Evolutionary conservation across 2,888 invertebrate genomes (phyloP).

Genomic region (Troglohyphantes excavatus): DNA sequence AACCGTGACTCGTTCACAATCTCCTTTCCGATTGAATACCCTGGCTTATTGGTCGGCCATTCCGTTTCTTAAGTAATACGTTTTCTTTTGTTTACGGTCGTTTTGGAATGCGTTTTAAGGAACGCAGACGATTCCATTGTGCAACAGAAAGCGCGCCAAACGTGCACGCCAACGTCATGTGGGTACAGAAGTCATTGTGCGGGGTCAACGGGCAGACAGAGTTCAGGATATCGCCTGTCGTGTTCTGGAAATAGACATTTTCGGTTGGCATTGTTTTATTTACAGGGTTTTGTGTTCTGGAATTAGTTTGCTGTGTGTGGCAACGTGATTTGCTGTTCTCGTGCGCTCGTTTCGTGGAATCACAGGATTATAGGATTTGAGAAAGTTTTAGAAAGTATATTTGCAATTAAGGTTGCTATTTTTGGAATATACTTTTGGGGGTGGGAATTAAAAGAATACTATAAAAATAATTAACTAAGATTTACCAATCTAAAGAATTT

Average conservation of each 20-base stretch:
- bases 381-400: too few species aligned
- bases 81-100: constrained; percentile 43
- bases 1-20: constrained; percentile 39
- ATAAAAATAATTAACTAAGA: too few species aligned
- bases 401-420: too few species aligned
- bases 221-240: neutral
- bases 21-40: constrained; percentile 34
- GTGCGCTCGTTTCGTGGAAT: too few species aligned
- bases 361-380: too few species aligned
- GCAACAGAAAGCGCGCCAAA: constrained; percentile 7
- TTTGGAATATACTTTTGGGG: too few species aligned
- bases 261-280: constrained; percentile 22
- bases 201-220: constrained; percentile 31
- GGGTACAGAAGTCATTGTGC: constrained; percentile 19
- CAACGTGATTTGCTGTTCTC: neutral
- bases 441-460: too few species aligned
- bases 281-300: neutral
- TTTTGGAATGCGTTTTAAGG: neutral
- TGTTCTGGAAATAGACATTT: constrained; percentile 38
- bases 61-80: constrained; percentile 35
- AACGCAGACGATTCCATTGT: constrained; percentile 38
- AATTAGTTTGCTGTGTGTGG: neutral
- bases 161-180: neutral
- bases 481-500: too few species aligned
- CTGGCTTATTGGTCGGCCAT: neutral